Conservation (phyloP, 2,888 invertebrate genomes). For the Andrena flavipes region DNA sequence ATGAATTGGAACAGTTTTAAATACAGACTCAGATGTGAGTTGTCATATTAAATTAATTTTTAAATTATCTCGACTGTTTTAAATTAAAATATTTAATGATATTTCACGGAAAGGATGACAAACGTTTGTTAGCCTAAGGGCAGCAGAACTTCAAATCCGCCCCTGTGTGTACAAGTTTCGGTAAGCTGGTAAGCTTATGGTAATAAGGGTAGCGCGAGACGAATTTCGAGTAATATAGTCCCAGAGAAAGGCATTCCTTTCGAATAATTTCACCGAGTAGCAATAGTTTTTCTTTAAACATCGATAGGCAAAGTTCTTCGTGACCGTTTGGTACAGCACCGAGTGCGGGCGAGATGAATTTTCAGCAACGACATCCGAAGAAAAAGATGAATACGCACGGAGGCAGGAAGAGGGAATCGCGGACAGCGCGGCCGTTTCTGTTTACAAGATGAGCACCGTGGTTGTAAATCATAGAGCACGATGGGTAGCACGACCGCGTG, state of each 20-base stretch:
- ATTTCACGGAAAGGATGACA: too few species aligned
- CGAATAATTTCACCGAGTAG: neutral
- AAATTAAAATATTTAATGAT: too few species aligned
- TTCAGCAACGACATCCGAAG: conserved; percentile 49
- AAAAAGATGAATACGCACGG: conserved; percentile 40
- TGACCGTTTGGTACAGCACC: conserved; percentile 8
- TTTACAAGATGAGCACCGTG: conserved; percentile 81
- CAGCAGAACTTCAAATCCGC: too few species aligned
- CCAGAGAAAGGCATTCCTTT: neutral
- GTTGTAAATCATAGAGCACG: conserved; percentile 79
- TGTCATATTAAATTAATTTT: too few species aligned
- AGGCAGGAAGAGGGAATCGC: conserved; percentile 55
- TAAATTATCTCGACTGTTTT: too few species aligned
- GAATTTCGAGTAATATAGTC: neutral
- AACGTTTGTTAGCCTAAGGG: too few species aligned
- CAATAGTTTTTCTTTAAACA: conserved; percentile 1
- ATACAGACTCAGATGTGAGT: too few species aligned
- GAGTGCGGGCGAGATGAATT: conserved; percentile 57
- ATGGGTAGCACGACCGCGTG: conserved; percentile 71
- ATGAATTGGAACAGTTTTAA: too few species aligned
- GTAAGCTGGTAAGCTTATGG: too few species aligned
- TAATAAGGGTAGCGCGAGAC: neutral
- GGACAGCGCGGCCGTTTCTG: conserved; percentile 59
- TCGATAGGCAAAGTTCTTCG: conserved; percentile 2
- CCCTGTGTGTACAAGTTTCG: too few species aligned